Percentiles rank a stretch among this genome's conserved stretches.
Conservation (phyloP, 2,113 vertebrate genomes). For the Polypterus senegalus region DNA sequence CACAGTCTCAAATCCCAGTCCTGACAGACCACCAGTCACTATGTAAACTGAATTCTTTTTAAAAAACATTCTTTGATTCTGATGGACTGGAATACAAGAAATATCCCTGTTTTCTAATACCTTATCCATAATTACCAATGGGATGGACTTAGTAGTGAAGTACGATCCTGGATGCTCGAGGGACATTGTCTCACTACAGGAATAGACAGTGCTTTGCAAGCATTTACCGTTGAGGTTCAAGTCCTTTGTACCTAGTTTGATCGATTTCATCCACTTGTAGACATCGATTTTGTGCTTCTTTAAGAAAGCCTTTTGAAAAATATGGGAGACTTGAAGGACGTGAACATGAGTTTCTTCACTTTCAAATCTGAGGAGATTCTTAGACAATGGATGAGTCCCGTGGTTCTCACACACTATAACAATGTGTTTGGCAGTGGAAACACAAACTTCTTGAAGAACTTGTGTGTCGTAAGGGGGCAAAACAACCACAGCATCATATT, state of each 20-base stretch:
- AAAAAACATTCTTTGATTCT: constrained; percentile 40
- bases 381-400: constrained; percentile 12
- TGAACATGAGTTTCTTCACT: constrained; percentile 36
- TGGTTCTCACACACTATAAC: constrained; percentile 45
- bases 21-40: constrained; percentile 62
- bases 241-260: constrained; percentile 28
- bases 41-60: constrained; percentile 51
- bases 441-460: constrained; percentile 23
- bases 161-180: constrained; percentile 41
- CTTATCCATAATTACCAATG: constrained; percentile 35
- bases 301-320: constrained; percentile 57
- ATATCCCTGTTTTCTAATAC: constrained; percentile 16
- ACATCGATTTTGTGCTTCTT: constrained; percentile 34
- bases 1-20: constrained; percentile 69
- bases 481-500: constrained; percentile 44
- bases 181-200: constrained; percentile 3
- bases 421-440: constrained; percentile 35
- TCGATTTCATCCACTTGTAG: constrained; percentile 45
- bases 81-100: constrained; percentile 41
- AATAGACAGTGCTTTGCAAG: constrained; percentile 4
- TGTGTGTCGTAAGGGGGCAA: constrained; percentile 42
- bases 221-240: constrained; percentile 28
- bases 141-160: constrained; percentile 37
- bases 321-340: neutral
- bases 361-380: constrained; percentile 23